Evolutionary conservation across 2,888 invertebrate genomes (phyloP).

Genomic region (Teleiodes luculella): DNA sequence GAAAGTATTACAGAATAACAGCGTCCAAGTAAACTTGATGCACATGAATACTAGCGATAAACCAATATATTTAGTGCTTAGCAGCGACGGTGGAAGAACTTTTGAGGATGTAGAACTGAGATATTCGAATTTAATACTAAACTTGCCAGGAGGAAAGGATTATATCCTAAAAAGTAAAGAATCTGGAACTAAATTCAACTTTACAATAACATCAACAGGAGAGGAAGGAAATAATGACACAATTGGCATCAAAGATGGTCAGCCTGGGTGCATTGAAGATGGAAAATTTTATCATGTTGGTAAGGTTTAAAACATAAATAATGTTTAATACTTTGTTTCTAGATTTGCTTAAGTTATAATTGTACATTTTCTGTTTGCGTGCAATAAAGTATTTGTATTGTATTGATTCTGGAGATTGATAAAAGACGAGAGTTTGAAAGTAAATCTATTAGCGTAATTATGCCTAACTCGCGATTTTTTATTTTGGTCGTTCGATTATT

Average conservation of each 20-base stretch:
- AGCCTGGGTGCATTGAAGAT: conserved; percentile 56
- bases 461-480: too few species aligned
- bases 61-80: conserved; percentile 62
- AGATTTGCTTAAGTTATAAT: too few species aligned
- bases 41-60: conserved; percentile 56
- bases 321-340: too few species aligned
- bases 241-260: neutral
- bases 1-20: conserved; percentile 68
- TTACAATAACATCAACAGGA: conserved; percentile 59
- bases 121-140: conserved; percentile 60
- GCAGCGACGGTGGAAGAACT: conserved; percentile 59
- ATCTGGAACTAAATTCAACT: conserved; percentile 69
- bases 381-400: too few species aligned
- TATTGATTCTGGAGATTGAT: too few species aligned
- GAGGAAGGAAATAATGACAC: conserved; percentile 30
- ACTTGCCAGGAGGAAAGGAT: conserved; percentile 64
- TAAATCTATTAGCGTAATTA: too few species aligned
- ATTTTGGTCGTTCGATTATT: too few species aligned
- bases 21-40: conserved; percentile 67
- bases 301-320: conserved; percentile 32
- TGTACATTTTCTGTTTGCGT: too few species aligned
- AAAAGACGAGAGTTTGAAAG: too few species aligned
- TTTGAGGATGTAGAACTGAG: conserved; percentile 60
- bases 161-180: conserved; percentile 70
- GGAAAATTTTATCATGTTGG: conserved; percentile 62